Evolutionary conservation across 2,888 invertebrate genomes (phyloP).

Genomic region (Caenorhabditis drosophilae): DNA sequence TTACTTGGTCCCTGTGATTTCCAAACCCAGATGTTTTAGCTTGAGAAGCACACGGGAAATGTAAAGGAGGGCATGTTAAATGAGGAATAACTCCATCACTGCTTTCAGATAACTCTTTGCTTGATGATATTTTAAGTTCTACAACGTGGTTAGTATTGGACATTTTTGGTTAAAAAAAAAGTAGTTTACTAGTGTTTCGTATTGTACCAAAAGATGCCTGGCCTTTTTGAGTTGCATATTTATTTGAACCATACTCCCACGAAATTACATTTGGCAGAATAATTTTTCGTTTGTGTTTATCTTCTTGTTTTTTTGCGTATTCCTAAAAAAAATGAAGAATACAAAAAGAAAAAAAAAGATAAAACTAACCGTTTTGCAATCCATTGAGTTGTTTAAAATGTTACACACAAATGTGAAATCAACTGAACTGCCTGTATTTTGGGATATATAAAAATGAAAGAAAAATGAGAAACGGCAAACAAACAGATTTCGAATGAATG

Average conservation of each 20-base stretch:
- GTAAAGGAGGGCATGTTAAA: constrained; percentile 46
- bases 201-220: constrained; percentile 52
- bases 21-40: constrained; percentile 57
- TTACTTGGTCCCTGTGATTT: constrained; percentile 55
- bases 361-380: neutral
- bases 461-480: no score
- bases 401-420: no score
- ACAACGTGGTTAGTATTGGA: neutral
- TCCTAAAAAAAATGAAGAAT: constrained; percentile 20
- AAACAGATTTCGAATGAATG: no score
- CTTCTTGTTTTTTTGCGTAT: constrained; percentile 51
- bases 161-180: constrained; percentile 1
- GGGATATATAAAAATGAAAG: no score
- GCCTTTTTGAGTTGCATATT: constrained; percentile 64
- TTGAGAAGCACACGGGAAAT: constrained; percentile 48
- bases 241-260: constrained; percentile 66
- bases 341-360: neutral
- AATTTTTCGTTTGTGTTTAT: constrained; percentile 50
- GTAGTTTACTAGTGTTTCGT: constrained; percentile 48
- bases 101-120: constrained; percentile 43
- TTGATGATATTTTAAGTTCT: constrained; percentile 49
- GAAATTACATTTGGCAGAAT: constrained; percentile 55
- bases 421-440: no score
- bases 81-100: constrained; percentile 53
- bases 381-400: no score